A percentile compares a stretch with the other conserved stretches of the same genome.
phyloP scores from a whole-genome alignment of 2,797 vertebrate species.

The Myripristis jacobus region DNA sequence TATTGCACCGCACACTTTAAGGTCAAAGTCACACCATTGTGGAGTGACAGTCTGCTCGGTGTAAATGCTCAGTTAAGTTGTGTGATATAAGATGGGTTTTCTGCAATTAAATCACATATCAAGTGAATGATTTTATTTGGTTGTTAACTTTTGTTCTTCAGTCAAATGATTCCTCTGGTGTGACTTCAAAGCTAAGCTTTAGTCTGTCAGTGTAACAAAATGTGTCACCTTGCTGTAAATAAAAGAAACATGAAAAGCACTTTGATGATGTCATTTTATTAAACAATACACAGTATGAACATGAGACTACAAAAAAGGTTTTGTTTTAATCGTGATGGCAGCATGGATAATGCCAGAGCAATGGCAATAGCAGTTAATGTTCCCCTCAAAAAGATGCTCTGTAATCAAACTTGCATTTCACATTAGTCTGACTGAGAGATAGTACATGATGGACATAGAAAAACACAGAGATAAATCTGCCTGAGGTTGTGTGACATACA shows the following conservation, averaged over 20 bases:
- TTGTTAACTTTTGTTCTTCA: constrained; percentile 1
- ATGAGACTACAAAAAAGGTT: constrained; percentile 39
- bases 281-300: constrained; percentile 52
- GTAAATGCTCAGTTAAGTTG: neutral
- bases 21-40: neutral
- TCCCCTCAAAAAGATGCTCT: constrained; percentile 17
- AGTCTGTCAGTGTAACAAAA: constrained; percentile 57
- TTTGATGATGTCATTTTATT: constrained; percentile 62
- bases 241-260: constrained; percentile 46
- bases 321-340: constrained; percentile 5
- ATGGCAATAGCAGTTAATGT: constrained; percentile 16
- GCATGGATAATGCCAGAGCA: constrained; percentile 15
- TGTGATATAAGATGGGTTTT: constrained; percentile 2
- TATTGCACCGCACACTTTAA: neutral
- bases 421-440: constrained; percentile 40
- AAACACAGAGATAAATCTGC: constrained; percentile 37
- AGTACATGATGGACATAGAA: constrained; percentile 45
- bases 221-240: constrained; percentile 60
- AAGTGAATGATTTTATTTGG: constrained; percentile 21
- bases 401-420: constrained; percentile 7
- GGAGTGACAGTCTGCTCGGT: neutral
- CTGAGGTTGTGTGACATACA: constrained; percentile 45
- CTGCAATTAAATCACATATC: constrained; percentile 5
- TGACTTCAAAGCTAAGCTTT: constrained; percentile 23
- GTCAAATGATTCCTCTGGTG: constrained; percentile 28